phyloP scores from a whole-genome alignment of 2,888 invertebrate genomes.

The Coenonympha arcania region DNA sequence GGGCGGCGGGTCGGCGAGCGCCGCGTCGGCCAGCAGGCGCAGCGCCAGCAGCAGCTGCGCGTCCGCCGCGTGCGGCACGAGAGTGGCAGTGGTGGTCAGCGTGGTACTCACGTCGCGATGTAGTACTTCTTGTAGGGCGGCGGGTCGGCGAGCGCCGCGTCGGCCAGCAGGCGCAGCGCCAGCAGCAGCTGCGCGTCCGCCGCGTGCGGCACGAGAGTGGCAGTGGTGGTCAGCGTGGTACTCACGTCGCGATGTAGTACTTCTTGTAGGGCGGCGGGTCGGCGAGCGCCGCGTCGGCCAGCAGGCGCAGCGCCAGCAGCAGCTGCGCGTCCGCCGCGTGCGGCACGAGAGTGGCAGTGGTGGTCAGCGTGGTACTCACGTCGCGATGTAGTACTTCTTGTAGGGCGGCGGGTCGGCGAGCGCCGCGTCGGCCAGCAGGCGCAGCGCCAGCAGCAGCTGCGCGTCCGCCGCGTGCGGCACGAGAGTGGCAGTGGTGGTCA shows the following conservation, averaged over 20 bases:
- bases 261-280: constrained; percentile 39
- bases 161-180: constrained; percentile 43
- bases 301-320: constrained; percentile 43
- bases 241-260: constrained; percentile 54
- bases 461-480: constrained; percentile 45
- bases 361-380: constrained; percentile 39
- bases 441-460: constrained; percentile 48
- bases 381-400: constrained; percentile 49
- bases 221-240: constrained; percentile 22
- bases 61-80: constrained; percentile 46
- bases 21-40: constrained; percentile 37
- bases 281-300: constrained; percentile 33
- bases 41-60: constrained; percentile 46
- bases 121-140: constrained; percentile 47
- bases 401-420: constrained; percentile 33
- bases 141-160: constrained; percentile 28
- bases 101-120: constrained; percentile 47
- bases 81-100: too few relatives aligned
- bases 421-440: constrained; percentile 36
- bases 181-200: constrained; percentile 47
- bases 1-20: constrained; percentile 23
- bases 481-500: too few relatives aligned
- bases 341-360: too few relatives aligned
- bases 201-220: constrained; percentile 40
- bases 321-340: constrained; percentile 46